Evolutionary conservation across 2,888 invertebrate genomes (phyloP).

Genomic region (Lasioglossum calceatum): DNA sequence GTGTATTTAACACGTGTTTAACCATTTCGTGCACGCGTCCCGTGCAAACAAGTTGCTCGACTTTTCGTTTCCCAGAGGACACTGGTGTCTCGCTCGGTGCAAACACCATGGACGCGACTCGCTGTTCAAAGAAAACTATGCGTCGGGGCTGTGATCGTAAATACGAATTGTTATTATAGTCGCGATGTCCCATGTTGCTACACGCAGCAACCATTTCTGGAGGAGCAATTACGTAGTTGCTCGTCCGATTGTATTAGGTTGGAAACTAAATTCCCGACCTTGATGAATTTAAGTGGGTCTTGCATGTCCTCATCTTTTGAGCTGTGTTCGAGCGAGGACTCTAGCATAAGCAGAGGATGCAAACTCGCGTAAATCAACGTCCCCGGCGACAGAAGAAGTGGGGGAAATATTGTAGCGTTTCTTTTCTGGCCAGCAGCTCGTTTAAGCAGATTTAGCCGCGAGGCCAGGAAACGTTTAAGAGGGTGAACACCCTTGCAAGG

Average conservation of each 20-base stretch:
- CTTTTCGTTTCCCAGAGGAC: slow-evolving; percentile 64
- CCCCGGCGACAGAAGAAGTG: not conserved
- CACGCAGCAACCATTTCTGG: not conserved
- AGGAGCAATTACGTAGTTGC: not conserved
- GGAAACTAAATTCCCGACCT: too few relatives aligned
- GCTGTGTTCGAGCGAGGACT: too few relatives aligned
- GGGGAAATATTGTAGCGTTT: slow-evolving; percentile 59
- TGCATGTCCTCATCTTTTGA: too few relatives aligned
- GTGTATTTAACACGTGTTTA: slow-evolving; percentile 72
- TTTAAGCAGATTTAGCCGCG: slow-evolving; percentile 76
- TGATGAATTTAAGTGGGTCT: too few relatives aligned
- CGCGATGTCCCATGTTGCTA: not conserved
- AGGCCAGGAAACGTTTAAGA: slow-evolving; percentile 77
- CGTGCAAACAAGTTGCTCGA: slow-evolving; percentile 62
- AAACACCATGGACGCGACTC: slow-evolving; percentile 24
- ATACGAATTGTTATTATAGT: slow-evolving; percentile 8
- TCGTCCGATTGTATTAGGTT: not conserved
- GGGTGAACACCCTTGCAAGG: slow-evolving; percentile 64
- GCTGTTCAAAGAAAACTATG: slow-evolving; percentile 13
- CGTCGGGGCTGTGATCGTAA: not conserved
- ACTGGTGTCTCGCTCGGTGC: slow-evolving; percentile 22
- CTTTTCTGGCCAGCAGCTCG: slow-evolving; percentile 54
- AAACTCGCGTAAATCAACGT: slow-evolving; percentile 56
- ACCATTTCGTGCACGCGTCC: slow-evolving; percentile 72
- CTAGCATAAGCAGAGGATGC: not conserved